phyloP scores from a whole-genome alignment of 2,113 vertebrate genomes.

The Dolichotis patagonum region DNA sequence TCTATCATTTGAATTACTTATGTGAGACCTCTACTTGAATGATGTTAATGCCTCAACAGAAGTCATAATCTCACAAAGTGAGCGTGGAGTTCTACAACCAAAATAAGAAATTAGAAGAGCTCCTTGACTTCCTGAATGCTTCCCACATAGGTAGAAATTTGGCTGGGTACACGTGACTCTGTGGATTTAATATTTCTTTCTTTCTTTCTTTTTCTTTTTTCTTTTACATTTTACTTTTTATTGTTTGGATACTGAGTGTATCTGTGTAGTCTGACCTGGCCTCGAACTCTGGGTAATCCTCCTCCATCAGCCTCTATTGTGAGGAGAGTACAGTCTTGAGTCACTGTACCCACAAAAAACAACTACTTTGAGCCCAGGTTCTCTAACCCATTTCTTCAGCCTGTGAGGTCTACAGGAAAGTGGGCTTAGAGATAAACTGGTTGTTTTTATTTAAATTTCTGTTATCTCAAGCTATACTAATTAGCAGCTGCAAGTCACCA shows the following conservation, averaged over 20 bases:
- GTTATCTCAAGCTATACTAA: background rate
- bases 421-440: background rate
- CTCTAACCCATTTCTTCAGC: background rate
- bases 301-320: background rate
- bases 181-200: no score
- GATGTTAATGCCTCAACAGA: no score
- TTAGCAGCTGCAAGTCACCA: background rate
- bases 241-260: background rate
- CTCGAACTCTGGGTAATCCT: background rate
- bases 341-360: background rate
- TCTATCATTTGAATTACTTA: background rate
- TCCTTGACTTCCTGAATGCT: no score
- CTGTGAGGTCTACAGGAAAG: background rate
- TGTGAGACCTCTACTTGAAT: no score
- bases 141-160: background rate
- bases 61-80: no score
- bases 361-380: background rate
- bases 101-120: no score
- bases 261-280: no score
- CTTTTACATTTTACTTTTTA: no score
- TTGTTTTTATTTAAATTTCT: background rate
- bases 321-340: background rate
- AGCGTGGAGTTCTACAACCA: background rate
- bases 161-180: no score
- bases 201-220: no score